Evolutionary conservation across 2,113 vertebrate species (phyloP), one percentile per base, ranked within the genome.

Genomic region (Herpailurus yagouaroundi): DNA sequence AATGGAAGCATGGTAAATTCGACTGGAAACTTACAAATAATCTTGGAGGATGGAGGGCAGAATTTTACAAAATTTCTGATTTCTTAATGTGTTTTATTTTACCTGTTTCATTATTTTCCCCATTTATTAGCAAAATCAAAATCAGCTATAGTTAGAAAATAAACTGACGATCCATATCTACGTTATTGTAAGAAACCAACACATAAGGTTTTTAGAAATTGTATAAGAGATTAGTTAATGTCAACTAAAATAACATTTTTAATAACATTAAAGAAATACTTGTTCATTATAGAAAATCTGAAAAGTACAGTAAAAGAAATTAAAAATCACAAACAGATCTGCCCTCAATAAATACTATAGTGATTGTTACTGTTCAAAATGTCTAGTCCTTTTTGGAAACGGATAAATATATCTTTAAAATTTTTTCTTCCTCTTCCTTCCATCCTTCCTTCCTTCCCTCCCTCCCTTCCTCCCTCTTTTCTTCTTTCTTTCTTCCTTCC

Each of bases 231-330:
- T 82, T 91, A 82, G n/a, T 84, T 80, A 85, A 90, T 92, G 21
- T 77, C 19, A 93, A n/a, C 14, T 91, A 63, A 81, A 63, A 57
- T 60, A 93, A 31, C 36, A 57, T 1, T 69, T 94, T 82, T 77
- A 91, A 41, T 94, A 94, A 85, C 23, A 82, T 77, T 69, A 69
- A 97, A 81, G 36, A 48, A 74, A 90, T 87, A 86, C 14, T 38
- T 91, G n/a, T 23, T 92, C 73, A 86, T 88, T 31, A 74, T 31
- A 68, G 25, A 94, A 93, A 95, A 64, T 74, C 48, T 95, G 68
- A 68, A 79, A 86, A 95, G 38, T 50, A 79, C 79, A 84, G 18
- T 64, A 45, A 68, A 87, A 69, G 4, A 76, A 94, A 83, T 79
- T 5, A 41, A 33, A 94, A 90, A 90, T 74, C 33, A 86, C 7